Conservation (phyloP, 2,888 invertebrate species). For the Caenorhabditis doughertyi region DNA sequence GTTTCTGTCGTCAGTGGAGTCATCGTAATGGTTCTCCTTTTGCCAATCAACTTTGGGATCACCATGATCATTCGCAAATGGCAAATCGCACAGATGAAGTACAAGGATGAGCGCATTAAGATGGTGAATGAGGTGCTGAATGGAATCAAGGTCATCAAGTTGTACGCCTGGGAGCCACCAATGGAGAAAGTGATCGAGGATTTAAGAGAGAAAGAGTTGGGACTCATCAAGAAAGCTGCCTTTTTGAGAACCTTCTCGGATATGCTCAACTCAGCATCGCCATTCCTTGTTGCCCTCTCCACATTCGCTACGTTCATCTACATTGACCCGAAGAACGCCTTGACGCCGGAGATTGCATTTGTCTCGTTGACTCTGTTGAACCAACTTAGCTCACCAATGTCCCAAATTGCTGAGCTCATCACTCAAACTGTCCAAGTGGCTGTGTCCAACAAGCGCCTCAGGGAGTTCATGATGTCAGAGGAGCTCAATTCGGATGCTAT, state of each 20-base stretch:
- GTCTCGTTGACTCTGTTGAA: slow-evolving; percentile 98
- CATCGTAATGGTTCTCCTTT: slow-evolving; percentile 94
- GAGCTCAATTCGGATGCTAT: slow-evolving; percentile 66
- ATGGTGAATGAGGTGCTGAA: slow-evolving; percentile 94
- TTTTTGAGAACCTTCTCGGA: slow-evolving; percentile 81
- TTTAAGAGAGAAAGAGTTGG: slow-evolving; percentile 78
- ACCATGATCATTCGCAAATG: slow-evolving; percentile 81
- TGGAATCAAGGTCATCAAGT: slow-evolving; percentile 88
- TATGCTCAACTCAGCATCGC: slow-evolving; percentile 81
- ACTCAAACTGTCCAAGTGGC: slow-evolving; percentile 81
- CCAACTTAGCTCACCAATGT: slow-evolving; percentile 95
- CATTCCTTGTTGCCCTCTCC: slow-evolving; percentile 81
- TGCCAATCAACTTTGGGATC: slow-evolving; percentile 84
- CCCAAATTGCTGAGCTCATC: slow-evolving; percentile 88
- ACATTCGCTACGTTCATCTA: slow-evolving; percentile 81
- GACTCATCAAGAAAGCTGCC: slow-evolving; percentile 78
- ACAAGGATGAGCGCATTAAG: slow-evolving; percentile 94
- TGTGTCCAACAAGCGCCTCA: slow-evolving; percentile 80
- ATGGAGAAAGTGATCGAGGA: slow-evolving; percentile 80
- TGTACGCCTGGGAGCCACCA: slow-evolving; percentile 85
- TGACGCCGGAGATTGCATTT: slow-evolving; percentile 89
- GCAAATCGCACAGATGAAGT: slow-evolving; percentile 89
- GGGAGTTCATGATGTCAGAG: slow-evolving; percentile 78
- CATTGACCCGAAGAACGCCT: slow-evolving; percentile 77
- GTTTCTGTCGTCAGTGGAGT: slow-evolving; percentile 94